phyloP scores from a whole-genome alignment of 2,113 vertebrate species.

The Apus apus region DNA sequence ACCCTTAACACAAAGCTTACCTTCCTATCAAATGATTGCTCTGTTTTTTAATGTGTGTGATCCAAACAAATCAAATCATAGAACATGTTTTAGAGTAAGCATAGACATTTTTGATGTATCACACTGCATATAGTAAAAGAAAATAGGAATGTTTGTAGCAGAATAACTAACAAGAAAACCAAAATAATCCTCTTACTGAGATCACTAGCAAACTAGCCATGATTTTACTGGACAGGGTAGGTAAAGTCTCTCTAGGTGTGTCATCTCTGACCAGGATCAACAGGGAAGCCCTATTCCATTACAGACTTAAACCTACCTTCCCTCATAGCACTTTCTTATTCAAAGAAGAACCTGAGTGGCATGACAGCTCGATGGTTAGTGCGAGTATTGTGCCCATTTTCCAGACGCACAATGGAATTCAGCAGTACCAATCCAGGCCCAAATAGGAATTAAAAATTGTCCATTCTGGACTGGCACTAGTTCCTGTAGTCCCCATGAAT shows the following conservation, averaged over 20 bases:
- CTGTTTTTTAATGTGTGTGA: neutral
- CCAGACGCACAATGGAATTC: neutral
- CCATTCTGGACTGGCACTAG: neutral
- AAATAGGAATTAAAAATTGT: neutral
- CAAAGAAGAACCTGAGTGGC: neutral
- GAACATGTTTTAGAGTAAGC: neutral
- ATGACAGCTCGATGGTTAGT: neutral
- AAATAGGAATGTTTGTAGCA: neutral
- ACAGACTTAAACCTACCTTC: neutral
- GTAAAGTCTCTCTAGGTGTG: neutral
- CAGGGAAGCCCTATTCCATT: neutral
- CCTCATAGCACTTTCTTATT: neutral
- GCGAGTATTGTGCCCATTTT: neutral
- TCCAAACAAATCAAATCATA: neutral
- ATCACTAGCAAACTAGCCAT: neutral
- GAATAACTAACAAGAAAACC: neutral
- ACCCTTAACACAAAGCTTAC: constrained; percentile 33
- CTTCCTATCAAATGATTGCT: neutral
- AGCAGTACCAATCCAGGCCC: neutral
- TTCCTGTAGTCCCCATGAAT: neutral
- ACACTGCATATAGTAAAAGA: neutral
- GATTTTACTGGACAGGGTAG: neutral
- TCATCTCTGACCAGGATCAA: neutral
- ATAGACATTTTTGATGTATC: neutral
- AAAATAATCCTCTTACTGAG: neutral